Evolutionary conservation across 2,888 invertebrate genomes (phyloP), one percentile per base, ranked within the genome.

Genomic region (Neria commutata): DNA sequence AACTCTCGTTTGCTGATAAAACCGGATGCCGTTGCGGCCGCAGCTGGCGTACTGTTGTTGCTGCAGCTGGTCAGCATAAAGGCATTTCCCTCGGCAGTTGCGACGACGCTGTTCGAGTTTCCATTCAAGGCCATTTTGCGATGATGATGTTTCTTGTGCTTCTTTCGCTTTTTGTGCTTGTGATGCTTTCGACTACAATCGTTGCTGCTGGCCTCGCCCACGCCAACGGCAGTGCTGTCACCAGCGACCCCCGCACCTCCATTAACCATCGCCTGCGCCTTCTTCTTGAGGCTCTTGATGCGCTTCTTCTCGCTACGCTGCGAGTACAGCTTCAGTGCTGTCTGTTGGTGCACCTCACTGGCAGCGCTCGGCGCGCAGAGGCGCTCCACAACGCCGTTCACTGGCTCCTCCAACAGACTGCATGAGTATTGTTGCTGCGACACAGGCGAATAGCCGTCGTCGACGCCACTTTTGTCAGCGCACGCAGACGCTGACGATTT

Each of bases 141-240:
- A 64, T 74, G 87, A 80, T 91, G 88, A 75, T 90, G 87, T 74
- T 90, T 91, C 78, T 89, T 88, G 72, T 91, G 91, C 81, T 91
- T 91, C 67, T 88, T 87, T 71, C 91, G 90, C 76, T 91, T 92
- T 79, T 91, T 91, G 69, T 91, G 91, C 72, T 91, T 91, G 60
- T 86, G 85, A 67, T 89, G 89, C 70, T 89, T 90, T 71, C 90
- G 75, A 52, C 62, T 65, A 48, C 65, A 65, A 40, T 78, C 80
- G 14, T 61, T 66, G n/a, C 54, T 21, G n/a, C 47, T 50, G 42
- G 48, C 49, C 8, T 24, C 48, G 1, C 25, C 42, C 17, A 3
- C 37, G n/a, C 37, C 37, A 6, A 4, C 56, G 3, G 16, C 51
- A 10, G 29, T 25, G 8, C 61, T 62, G 29, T 62, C 65, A 25